Percentiles rank a stretch among this genome's conserved stretches.
phyloP scores from a whole-genome alignment of 2,888 invertebrate genomes.

The Eurois occulta region DNA sequence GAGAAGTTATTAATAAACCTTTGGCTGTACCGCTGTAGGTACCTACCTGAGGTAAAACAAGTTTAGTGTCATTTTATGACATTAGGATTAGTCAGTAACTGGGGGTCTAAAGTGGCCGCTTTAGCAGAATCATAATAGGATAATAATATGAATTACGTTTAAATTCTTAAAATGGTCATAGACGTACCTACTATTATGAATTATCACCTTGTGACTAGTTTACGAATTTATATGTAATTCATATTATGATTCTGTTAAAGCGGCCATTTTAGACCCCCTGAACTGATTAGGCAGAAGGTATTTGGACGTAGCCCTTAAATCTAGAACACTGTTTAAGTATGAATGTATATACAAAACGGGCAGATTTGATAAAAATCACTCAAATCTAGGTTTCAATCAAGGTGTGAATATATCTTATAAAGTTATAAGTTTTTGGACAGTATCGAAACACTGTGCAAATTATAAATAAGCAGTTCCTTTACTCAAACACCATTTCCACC shows the following conservation, averaged over 20 bases:
- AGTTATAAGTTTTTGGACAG: neutral
- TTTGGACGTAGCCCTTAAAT: too few species aligned
- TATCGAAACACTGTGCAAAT: neutral
- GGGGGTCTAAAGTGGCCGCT: too few species aligned
- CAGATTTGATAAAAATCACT: neutral
- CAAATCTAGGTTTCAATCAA: neutral
- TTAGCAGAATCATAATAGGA: too few species aligned
- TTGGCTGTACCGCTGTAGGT: too few species aligned
- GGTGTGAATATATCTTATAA: neutral
- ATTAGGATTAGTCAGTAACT: neutral
- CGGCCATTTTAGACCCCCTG: too few species aligned
- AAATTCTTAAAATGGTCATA: too few species aligned
- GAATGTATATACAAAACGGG: neutral
- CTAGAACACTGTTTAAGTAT: neutral
- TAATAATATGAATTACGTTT: too few species aligned
- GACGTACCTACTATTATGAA: too few species aligned
- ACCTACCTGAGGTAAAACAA: neutral
- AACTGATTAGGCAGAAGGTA: too few species aligned
- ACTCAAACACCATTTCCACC: neutral
- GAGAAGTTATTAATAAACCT: constrained; percentile 24
- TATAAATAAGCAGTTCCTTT: neutral
- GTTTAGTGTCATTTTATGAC: neutral
- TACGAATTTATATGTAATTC: too few species aligned
- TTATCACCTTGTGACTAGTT: too few species aligned
- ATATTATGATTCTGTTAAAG: too few species aligned